phyloP scores from a whole-genome alignment of 2,797 vertebrate species.

The Erethizon dorsatum region DNA sequence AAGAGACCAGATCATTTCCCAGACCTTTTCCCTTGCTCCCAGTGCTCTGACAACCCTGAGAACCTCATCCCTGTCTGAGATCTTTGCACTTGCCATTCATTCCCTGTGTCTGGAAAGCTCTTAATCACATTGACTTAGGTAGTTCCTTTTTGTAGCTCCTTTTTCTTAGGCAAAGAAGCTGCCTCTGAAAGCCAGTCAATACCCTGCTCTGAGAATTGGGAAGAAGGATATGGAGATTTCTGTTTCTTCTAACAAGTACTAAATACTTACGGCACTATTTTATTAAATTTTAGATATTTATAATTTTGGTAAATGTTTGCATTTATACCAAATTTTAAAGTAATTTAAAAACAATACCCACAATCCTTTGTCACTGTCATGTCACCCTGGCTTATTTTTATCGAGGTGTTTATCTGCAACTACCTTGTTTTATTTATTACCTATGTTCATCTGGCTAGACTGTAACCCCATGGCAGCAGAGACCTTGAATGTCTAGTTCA shows the following conservation, averaged over 20 bases:
- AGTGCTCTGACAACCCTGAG: neutral
- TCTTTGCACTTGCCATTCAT: neutral
- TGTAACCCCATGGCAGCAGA: neutral
- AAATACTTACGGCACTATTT: neutral
- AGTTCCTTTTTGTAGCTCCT: too few species aligned
- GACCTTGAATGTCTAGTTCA: neutral
- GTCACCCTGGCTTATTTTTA: neutral
- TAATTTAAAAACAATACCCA: neutral
- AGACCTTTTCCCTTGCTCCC: neutral
- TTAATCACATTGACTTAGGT: neutral
- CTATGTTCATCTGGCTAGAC: neutral
- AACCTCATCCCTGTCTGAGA: neutral
- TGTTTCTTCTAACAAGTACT: neutral
- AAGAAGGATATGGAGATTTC: neutral
- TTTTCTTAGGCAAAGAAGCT: too few species aligned
- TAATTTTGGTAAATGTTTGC: slow-evolving; percentile 46
- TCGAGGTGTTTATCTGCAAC: neutral
- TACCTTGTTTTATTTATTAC: neutral
- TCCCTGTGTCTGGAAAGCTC: neutral
- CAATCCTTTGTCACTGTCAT: neutral
- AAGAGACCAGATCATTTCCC: neutral
- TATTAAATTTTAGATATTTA: neutral
- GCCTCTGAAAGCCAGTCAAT: neutral
- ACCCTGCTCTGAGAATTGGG: neutral
- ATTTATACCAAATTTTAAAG: neutral